Evolutionary conservation across 2,113 vertebrate species (phyloP).

Genomic region (Peromyscus leucopus): DNA sequence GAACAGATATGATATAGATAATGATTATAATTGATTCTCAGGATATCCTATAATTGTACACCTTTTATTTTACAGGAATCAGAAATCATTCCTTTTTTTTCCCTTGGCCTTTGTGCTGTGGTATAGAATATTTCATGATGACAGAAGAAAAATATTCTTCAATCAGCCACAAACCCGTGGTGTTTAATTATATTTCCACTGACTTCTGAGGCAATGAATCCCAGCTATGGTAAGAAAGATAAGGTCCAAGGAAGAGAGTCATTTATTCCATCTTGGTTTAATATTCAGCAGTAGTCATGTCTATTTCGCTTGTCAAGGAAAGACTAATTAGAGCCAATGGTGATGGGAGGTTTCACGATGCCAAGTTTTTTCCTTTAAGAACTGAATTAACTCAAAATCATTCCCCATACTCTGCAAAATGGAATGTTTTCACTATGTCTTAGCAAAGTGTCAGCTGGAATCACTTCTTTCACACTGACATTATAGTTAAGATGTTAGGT

Average conservation of each 20-base stretch:
- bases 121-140: background rate
- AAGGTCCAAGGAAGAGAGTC: background rate
- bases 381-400: slow-evolving; percentile 74
- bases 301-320: slow-evolving; percentile 64
- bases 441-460: slow-evolving; percentile 55
- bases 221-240: background rate
- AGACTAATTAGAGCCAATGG: slow-evolving; percentile 65
- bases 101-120: background rate
- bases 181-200: background rate
- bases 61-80: background rate
- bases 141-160: background rate
- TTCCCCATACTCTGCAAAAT: slow-evolving; percentile 62
- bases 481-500: background rate
- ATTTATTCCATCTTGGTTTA: slow-evolving; percentile 45
- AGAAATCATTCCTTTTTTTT: background rate
- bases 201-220: background rate
- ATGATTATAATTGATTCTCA: slow-evolving; percentile 14
- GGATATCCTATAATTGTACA: background rate
- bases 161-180: slow-evolving; percentile 3
- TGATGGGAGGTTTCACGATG: slow-evolving; percentile 49
- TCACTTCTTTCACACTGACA: slow-evolving; percentile 17
- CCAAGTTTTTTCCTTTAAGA: slow-evolving; percentile 66
- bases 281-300: slow-evolving; percentile 37
- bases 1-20: background rate
- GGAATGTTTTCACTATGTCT: slow-evolving; percentile 55